Base-by-base conservation (phyloP, 2,113 vertebrate genomes). In the Prietella phreatophila region DNA sequence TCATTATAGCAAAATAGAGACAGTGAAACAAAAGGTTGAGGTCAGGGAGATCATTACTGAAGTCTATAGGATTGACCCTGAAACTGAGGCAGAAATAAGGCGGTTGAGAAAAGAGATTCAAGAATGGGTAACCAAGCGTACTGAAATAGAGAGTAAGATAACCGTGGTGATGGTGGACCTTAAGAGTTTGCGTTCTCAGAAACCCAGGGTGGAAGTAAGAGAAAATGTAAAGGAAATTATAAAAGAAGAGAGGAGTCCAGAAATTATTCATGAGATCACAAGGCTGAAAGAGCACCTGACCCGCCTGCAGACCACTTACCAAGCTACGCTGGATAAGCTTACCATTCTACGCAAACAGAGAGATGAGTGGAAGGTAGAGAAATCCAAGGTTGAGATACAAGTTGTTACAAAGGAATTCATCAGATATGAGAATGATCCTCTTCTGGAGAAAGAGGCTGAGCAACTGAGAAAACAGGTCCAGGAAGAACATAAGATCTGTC, bases 351-450 rank as follows among this genome's bases (percentile, higher is more conserved):
- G 94, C 39, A 97, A 95, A 22, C 97, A 99, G 89, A 95, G 98
- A 6, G 97, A 99, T 27, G 95, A 96, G 42, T 95, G 96, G 95
- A 96, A 92, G 92, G 93, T 91, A 2, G 97, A 98, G 89, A 95
- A 96, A 90, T 96, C 97, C 88, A 99, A 96, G 91, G 96, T 99
- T 75, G 96, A 98, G 94, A 98, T 95, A 60, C 96, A 96, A 89
- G 90, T 96, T 2, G 95, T 99, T 81, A 98, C 88, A 87, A 99
- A 94, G 92, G 98, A 99, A 82, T 56, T 98, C 4, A 94, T 99
- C 60, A 97, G 96, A 55, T 98, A 96, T 0, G 97, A 98, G 92
- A 97, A 97, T 0, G 98, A 99, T 67, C 97, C 97, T 0, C 96
- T 99, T 6, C 56, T 99, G 88, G 97, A 97, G 89, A 98, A 97